These are phyloP conservation scores for Rhopalosiphum padi DNA, from an alignment of 1,140 invertebrate species.

Conservation along the genomic window DNA sequence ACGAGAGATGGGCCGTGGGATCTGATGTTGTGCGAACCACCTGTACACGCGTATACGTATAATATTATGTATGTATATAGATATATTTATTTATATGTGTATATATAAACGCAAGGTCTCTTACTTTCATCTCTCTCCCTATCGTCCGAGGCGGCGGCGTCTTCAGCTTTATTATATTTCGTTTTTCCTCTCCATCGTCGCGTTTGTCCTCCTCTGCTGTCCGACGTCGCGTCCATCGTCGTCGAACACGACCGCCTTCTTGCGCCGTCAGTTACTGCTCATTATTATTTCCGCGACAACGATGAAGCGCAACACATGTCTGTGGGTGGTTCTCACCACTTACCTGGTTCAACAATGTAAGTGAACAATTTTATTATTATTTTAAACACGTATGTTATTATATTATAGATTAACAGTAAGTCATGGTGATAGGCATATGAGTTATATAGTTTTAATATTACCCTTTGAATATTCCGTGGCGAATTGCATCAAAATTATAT, in stretches of 20 bases:
- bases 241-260: conserved; percentile 21
- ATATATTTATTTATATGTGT: background rate
- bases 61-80: background rate
- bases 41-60: background rate
- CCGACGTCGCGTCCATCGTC: background rate
- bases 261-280: background rate
- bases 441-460: background rate
- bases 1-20: conserved; percentile 31
- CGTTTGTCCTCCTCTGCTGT: background rate
- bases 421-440: background rate
- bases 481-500: background rate
- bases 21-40: conserved; percentile 13
- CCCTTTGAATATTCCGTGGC: background rate
- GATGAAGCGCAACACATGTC: conserved; percentile 57
- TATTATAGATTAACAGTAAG: background rate
- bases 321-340: conserved; percentile 51
- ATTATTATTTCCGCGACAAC: conserved; percentile 47
- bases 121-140: conserved; percentile 33
- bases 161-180: conserved; percentile 20
- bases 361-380: conserved; percentile 27
- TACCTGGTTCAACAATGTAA: conserved; percentile 51
- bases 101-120: conserved; percentile 21
- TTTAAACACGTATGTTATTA: background rate
- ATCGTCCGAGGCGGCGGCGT: background rate
- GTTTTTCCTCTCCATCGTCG: conserved; percentile 36